Evolutionary conservation across 2,797 vertebrate genomes (phyloP).

Genomic region (Oophaga sylvatica): DNA sequence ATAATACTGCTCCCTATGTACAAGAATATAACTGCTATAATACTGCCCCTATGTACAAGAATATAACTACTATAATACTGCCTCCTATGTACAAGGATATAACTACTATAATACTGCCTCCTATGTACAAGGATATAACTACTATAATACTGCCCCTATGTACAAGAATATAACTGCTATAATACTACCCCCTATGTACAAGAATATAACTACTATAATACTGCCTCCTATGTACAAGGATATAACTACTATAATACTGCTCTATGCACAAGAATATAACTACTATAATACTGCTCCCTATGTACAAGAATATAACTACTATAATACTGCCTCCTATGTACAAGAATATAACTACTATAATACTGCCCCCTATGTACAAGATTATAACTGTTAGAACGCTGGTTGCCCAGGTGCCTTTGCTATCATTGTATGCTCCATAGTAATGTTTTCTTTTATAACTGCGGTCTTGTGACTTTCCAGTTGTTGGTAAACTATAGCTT

Average conservation of each 20-base stretch:
- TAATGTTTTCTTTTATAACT: too few species aligned
- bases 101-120: background rate
- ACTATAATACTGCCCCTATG: background rate
- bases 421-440: too few species aligned
- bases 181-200: background rate
- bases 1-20: background rate
- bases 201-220: conserved; percentile 4
- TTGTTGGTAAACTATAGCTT: background rate
- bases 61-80: conserved; percentile 5
- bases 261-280: background rate
- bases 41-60: background rate
- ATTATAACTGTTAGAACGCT: too few species aligned
- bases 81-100: background rate
- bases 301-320: background rate
- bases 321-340: background rate
- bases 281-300: background rate
- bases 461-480: background rate
- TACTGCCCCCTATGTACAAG: too few species aligned
- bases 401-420: too few species aligned
- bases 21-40: conserved; percentile 2
- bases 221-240: background rate
- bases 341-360: too few species aligned
- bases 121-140: background rate
- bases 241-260: conserved; percentile 5
- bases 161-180: conserved; percentile 4